phyloP scores from a whole-genome alignment of 2,797 vertebrate genomes.

The Ctenochaetus hawaiiensis region DNA sequence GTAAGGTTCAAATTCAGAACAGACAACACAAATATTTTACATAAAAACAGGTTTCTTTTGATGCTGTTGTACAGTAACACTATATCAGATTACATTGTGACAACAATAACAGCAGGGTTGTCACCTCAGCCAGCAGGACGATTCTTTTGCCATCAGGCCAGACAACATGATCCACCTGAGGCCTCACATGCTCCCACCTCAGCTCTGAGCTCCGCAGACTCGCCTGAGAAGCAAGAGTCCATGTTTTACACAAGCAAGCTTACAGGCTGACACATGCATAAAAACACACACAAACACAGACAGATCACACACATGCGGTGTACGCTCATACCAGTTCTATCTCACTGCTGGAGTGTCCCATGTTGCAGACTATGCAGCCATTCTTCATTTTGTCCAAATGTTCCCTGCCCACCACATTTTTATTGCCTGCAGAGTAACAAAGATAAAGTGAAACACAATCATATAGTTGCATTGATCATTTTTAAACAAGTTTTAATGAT shows the following conservation, averaged over 20 bases:
- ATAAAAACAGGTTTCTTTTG: neutral
- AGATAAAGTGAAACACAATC: neutral
- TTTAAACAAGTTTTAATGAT: neutral
- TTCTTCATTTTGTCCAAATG: constrained; percentile 97
- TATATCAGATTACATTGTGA: too few relatives aligned
- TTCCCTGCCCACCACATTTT: constrained; percentile 95
- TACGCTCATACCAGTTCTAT: constrained; percentile 90
- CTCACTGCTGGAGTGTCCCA: constrained; percentile 97
- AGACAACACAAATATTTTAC: too few relatives aligned
- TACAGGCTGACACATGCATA: neutral
- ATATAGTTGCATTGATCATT: neutral
- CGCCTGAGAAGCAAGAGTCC: constrained; percentile 77
- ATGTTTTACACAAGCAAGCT: too few relatives aligned
- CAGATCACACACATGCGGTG: too few relatives aligned
- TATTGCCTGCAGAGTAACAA: constrained; percentile 87
- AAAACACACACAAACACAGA: too few relatives aligned
- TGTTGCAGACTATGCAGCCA: constrained; percentile 95
- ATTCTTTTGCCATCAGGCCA: constrained; percentile 96
- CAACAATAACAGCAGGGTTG: neutral
- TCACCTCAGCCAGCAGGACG: constrained; percentile 94
- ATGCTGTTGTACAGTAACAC: neutral
- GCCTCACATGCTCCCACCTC: constrained; percentile 95
- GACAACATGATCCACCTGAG: constrained; percentile 96
- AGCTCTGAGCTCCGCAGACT: constrained; percentile 95
- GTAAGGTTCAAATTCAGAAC: too few relatives aligned